A percentile compares a stretch with the other conserved stretches of the same genome.
Evolutionary conservation across 2,113 vertebrate genomes (phyloP).

Genomic region (Pangasianodon gigas): DNA sequence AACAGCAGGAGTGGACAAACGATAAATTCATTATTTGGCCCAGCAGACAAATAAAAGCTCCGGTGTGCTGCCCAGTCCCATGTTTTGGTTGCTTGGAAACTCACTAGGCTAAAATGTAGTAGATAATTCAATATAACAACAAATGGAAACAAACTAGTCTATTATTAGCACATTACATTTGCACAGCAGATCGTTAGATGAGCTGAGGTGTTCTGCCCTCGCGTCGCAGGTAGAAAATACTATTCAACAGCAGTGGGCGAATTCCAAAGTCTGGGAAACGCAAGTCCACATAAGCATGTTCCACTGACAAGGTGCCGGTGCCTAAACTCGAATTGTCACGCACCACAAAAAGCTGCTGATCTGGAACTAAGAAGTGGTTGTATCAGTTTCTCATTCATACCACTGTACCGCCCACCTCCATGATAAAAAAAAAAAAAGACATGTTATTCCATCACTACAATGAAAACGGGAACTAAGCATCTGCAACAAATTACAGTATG

Average conservation of each 20-base stretch:
- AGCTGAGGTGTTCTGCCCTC: not conserved
- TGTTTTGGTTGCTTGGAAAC: not conserved
- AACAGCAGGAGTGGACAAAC: not conserved
- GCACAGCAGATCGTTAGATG: not conserved
- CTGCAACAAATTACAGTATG: not conserved
- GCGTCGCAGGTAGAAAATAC: not conserved
- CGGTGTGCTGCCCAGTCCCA: not conserved
- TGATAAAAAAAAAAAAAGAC: not conserved
- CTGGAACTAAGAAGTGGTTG: not conserved
- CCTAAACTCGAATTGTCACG: not conserved
- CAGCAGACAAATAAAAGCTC: not conserved
- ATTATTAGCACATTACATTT: not conserved
- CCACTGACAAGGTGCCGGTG: no score
- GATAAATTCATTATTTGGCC: not conserved
- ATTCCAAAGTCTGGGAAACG: not conserved
- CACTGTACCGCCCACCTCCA: not conserved
- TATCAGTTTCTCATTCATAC: not conserved
- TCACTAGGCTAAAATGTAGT: not conserved
- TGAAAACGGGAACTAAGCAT: not conserved
- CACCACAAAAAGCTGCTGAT: not conserved
- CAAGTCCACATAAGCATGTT: not conserved
- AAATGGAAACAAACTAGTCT: not conserved
- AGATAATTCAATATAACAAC: not conserved
- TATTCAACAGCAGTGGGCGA: not conserved
- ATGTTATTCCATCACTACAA: not conserved